phyloP scores from a whole-genome alignment of 2,888 invertebrate genomes.

The Chrysomela aeneicollis region DNA sequence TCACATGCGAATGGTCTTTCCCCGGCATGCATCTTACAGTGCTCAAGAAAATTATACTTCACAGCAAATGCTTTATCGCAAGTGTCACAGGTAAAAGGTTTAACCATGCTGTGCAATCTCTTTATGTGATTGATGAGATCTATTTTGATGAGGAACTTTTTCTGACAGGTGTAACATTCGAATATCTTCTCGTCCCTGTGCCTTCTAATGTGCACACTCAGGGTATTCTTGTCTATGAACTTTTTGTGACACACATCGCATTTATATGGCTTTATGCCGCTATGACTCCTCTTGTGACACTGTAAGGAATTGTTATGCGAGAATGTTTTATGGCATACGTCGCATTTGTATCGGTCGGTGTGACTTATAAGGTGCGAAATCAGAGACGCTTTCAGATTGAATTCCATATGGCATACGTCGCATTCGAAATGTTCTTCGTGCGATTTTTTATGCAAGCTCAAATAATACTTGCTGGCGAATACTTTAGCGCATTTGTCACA shows the following conservation, averaged over 20 bases:
- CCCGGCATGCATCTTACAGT: constrained; percentile 14
- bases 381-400: not conserved
- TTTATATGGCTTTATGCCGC: not conserved
- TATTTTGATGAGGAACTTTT: not conserved
- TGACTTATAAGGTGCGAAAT: not conserved
- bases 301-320: not conserved
- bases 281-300: not conserved
- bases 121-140: not conserved
- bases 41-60: constrained; percentile 8
- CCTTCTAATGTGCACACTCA: not conserved
- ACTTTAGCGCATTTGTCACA: not conserved
- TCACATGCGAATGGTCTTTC: constrained; percentile 18
- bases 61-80: constrained; percentile 18
- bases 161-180: not conserved
- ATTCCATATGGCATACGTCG: not conserved
- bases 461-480: not conserved
- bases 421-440: not conserved
- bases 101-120: not conserved
- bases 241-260: not conserved
- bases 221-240: not conserved
- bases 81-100: constrained; percentile 17
- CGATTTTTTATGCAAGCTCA: not conserved
- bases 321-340: not conserved
- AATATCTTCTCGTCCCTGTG: not conserved
- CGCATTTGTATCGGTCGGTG: not conserved